phyloP scores from a whole-genome alignment of 92 coral and sea anemone species.

The Porites cylindrica region DNA sequence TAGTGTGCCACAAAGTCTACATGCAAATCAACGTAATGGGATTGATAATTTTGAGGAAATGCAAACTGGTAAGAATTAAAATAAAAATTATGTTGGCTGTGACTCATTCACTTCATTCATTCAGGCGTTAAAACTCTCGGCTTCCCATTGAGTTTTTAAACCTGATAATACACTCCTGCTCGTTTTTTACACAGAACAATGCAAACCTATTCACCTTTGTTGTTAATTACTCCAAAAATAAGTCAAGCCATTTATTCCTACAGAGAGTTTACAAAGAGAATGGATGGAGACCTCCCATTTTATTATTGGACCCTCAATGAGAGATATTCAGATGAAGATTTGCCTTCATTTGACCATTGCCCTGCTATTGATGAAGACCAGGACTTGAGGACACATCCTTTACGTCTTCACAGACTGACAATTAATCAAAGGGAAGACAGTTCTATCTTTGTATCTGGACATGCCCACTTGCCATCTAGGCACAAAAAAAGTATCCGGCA shows the following conservation, averaged over 20 bases:
- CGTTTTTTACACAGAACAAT: too few species aligned
- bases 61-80: too few species aligned
- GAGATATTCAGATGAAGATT: conserved; percentile 44
- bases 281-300: conserved; percentile 65
- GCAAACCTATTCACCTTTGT: too few species aligned
- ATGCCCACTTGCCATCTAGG: not conserved
- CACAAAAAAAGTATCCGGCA: conserved; percentile 7
- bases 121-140: too few species aligned
- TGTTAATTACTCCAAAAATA: too few species aligned
- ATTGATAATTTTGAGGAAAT: too few species aligned
- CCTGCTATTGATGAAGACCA: conserved; percentile 62
- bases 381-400: conserved; percentile 65
- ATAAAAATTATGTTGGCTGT: too few species aligned
- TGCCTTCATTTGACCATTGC: conserved; percentile 68
- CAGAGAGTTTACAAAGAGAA: conserved; percentile 69
- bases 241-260: not conserved
- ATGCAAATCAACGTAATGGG: too few species aligned
- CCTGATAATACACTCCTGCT: too few species aligned
- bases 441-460: not conserved
- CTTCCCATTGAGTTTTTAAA: too few species aligned
- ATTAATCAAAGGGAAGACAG: conserved; percentile 12
- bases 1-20: too few species aligned
- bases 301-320: conserved; percentile 43
- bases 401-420: conserved; percentile 68
- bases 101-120: too few species aligned